Percentiles rank a stretch among this genome's conserved stretches.
Conservation (phyloP, 2,888 invertebrate genomes). For the Caradrina clavipalpis region DNA sequence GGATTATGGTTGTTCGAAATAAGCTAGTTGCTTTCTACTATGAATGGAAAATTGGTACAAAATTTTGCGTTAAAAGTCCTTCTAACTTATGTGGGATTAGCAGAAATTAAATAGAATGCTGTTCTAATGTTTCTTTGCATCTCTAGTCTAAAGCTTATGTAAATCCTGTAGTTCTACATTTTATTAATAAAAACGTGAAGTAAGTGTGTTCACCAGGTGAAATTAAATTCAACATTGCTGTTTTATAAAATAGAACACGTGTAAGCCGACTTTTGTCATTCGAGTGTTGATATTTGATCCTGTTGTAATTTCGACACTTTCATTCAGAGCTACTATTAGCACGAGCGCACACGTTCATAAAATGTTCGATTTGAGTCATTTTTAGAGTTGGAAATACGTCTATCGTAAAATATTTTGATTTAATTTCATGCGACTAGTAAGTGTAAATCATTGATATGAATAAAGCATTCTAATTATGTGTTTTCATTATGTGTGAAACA, state of each 20-base stretch:
- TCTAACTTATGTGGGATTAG: not conserved
- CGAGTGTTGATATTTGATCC: not conserved
- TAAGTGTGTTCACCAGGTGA: no score
- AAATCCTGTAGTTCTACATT: no score
- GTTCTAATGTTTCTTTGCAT: not conserved
- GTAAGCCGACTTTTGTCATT: not conserved
- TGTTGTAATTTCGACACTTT: not conserved
- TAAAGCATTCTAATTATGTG: no score
- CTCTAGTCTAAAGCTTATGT: no score
- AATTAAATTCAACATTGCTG: no score
- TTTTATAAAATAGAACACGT: not conserved
- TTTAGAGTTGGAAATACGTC: not conserved
- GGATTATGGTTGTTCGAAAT: conserved; percentile 32
- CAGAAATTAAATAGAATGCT: not conserved
- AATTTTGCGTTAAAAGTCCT: not conserved
- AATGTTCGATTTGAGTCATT: not conserved
- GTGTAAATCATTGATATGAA: no score
- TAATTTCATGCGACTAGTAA: not conserved
- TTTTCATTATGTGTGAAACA: no score
- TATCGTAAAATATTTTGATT: not conserved
- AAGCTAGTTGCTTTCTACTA: conserved; percentile 15
- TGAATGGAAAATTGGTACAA: not conserved
- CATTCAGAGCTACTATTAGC: no score
- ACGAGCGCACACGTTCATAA: not conserved
- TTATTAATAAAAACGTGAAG: no score